Evolutionary conservation across 1,140 invertebrate species (phyloP), one percentile per base, ranked within the genome.

Genomic region (Solenopsis fugax): DNA sequence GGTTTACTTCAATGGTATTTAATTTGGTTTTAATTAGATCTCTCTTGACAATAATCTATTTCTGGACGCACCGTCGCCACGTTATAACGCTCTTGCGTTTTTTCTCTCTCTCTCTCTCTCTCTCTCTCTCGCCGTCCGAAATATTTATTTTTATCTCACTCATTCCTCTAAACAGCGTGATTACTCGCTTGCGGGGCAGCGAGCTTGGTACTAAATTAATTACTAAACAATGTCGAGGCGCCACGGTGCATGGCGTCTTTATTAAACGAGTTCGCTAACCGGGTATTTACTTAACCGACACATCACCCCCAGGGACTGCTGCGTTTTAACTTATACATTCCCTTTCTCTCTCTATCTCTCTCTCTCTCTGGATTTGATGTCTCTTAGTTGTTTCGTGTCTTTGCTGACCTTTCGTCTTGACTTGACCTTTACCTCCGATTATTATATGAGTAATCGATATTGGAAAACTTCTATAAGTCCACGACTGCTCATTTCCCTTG

Each of bases 281-380:
- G 73, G 80, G 87, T 71, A 90, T 90, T 93, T 88, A 90, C 90
- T 93, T 91, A 91, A 90, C 87, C 88, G 87, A 91, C 89, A 89
- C 89, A 92, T 92, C 91, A 91, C 87, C 87, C 85, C 65, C 85
- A 54, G 56, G 52, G 56, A 56, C 24, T 62, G 21, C 87, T 41
- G 72, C 76, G 69, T 88, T 69, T 69, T 88, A 88, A 85, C 87
- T 45, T 41, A 84, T 73, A 84, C 24, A 73, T 64, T 48, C 37
- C 18, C 7, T 13, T 45, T 37, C 41, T 41, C 21, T 4, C 21
- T 29, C 64, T 13, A 21, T 82, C 21, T 24, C n/a, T 45, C 34
- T 54, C n/a, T 41, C 24, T 12, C 29, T 0, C 7, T 41, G 4
- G 16, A 73, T 84, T 73, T 41, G 10, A 71, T 7, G 4, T 45